Evolutionary conservation across 2,113 vertebrate genomes (phyloP), one percentile per base, ranked within the genome.

Genomic region (Noturus placidus): DNA sequence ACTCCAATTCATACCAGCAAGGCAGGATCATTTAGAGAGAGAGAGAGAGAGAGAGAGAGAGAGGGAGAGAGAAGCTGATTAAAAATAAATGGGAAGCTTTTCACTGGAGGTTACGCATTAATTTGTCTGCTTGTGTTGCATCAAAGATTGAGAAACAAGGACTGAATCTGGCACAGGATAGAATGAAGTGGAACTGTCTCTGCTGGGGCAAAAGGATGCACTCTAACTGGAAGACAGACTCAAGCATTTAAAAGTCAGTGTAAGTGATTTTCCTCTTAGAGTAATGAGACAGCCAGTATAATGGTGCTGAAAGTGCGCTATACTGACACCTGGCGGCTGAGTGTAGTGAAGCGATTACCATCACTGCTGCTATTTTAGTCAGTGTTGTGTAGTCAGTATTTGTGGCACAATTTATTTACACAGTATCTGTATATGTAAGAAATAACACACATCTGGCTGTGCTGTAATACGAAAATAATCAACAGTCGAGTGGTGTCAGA

Each of bases 11-110:
- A 69, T 82, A 83, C 69, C 63, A 72, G 82, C 54, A n/a, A 70
- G 50, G 5, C 27, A 79, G 74, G 72, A 46, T 42, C 20, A 25
- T 74, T 22, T 33, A 50, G 46, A 52, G 42, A 52, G 74, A 15
- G 42, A 77, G 42, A 50, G 22, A 50, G 20, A 76, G 74, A 50
- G 74, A 77, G 42, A 77, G 74, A 74, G 17, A 74, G 70, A 74
- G 70, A 74, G 70, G 46, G 25, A 87, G 38, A 78, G 52, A 78
- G 19, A 52, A 77, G 27, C n/a, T 65, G 59, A 82, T 72, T 83
- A 82, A 88, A 90, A 72, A 83, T 56, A n/a, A 59, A 85, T 84
- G 87, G 52, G 20, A 82, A 82, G 81, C 81, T 81, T 82, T 30
- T 67, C 20, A 69, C 63, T 88, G 50, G 46, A 85, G 52, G 82